Conservation (phyloP, 2,113 vertebrate species). For the Peromyscus polionotus region DNA sequence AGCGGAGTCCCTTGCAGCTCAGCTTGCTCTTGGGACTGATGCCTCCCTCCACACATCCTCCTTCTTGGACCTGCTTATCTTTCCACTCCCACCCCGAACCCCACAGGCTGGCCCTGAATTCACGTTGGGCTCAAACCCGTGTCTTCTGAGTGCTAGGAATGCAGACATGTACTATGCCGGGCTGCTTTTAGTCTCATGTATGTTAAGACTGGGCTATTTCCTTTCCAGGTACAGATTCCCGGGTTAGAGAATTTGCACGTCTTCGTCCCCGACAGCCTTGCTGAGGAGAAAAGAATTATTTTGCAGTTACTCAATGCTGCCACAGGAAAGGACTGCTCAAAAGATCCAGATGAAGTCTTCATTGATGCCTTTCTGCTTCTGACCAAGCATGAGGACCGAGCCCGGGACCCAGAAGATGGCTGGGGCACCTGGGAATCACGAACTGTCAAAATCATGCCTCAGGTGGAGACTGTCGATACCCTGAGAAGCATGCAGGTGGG, state of each 20-base stretch:
- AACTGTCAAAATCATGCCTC: constrained; percentile 93
- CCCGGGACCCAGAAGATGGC: constrained; percentile 80
- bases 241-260: constrained; percentile 95
- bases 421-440: constrained; percentile 93
- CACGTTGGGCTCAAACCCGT: neutral
- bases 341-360: constrained; percentile 93
- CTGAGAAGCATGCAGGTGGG: constrained; percentile 94
- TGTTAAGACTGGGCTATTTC: neutral
- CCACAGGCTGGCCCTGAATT: neutral
- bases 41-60: neutral
- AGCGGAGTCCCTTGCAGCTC: fast-evolving
- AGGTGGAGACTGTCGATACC: constrained; percentile 95
- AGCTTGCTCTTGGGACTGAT: fast-evolving
- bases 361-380: constrained; percentile 95
- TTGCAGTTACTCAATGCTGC: constrained; percentile 96
- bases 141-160: neutral
- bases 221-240: constrained; percentile 90
- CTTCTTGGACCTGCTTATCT: neutral
- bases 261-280: constrained; percentile 92
- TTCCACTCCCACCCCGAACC: neutral
- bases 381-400: constrained; percentile 91
- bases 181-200: neutral
- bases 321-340: constrained; percentile 97
- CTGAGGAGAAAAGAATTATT: constrained; percentile 90
- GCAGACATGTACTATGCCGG: neutral